Conservation (phyloP, 2,888 invertebrate species). For the Flexamia atlantica region DNA sequence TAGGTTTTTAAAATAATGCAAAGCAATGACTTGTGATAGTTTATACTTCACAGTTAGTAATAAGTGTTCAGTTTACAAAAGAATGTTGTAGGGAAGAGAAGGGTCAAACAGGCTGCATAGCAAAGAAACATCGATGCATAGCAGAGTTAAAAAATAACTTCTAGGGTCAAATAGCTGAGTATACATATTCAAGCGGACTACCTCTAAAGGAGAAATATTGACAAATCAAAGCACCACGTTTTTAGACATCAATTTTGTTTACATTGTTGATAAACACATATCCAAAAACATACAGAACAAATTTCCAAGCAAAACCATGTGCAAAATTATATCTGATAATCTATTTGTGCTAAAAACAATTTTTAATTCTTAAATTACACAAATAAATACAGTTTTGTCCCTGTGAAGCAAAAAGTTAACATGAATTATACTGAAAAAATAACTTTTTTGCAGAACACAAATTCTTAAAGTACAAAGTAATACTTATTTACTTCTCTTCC, state of each 20-base stretch:
- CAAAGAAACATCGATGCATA: constrained; percentile 18
- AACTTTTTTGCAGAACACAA: neutral
- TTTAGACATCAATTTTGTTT: constrained; percentile 42
- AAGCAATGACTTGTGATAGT: constrained; percentile 41
- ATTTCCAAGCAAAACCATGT: constrained; percentile 14
- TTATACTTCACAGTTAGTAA: constrained; percentile 55
- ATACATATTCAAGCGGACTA: constrained; percentile 26
- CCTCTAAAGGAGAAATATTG: constrained; percentile 28
- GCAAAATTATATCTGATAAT: neutral
- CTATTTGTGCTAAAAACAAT: constrained; percentile 12
- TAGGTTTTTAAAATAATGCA: neutral
- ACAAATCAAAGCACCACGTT: constrained; percentile 45
- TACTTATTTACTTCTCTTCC: constrained; percentile 53
- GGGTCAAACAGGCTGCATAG: neutral
- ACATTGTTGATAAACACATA: constrained; percentile 7
- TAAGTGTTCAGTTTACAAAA: constrained; percentile 57
- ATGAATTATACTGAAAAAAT: neutral
- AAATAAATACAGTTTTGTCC: neutral
- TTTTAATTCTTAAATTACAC: neutral
- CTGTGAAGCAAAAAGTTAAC: neutral
- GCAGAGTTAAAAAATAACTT: constrained; percentile 11
- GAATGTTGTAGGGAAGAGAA: constrained; percentile 59
- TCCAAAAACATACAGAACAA: constrained; percentile 10
- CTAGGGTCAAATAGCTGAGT: constrained; percentile 16
- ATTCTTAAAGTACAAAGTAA: neutral